A percentile compares a stretch with the other conserved stretches of the same genome.
Evolutionary conservation across 2,797 vertebrate species (phyloP).

Genomic region (Paedocypris micromegethes): DNA sequence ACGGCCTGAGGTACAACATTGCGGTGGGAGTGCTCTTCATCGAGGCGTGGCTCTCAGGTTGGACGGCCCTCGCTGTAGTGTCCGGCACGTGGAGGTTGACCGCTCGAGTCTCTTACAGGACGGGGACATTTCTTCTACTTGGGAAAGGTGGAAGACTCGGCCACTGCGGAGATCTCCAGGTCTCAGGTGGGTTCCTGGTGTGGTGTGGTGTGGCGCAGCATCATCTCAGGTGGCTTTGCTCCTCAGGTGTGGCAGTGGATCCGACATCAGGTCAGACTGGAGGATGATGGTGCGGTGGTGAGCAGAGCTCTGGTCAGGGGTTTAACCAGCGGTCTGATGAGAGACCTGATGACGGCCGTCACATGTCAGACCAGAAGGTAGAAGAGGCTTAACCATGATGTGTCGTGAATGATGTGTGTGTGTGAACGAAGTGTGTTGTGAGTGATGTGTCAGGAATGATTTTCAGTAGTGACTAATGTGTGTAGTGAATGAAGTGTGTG

Average conservation of each 20-base stretch:
- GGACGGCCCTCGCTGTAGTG: no score
- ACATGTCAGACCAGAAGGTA: slow-evolving; percentile 50
- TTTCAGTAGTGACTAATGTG: no score
- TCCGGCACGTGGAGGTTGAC: no score
- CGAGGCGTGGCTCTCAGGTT: slow-evolving; percentile 74
- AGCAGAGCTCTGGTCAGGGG: slow-evolving; percentile 58
- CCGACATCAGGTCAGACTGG: slow-evolving; percentile 62
- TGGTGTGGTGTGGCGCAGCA: background rate
- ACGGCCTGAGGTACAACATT: slow-evolving; percentile 71
- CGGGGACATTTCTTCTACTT: slow-evolving; percentile 69
- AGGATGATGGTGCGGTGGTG: slow-evolving; percentile 63
- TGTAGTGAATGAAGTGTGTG: no score
- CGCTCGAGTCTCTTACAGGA: slow-evolving; percentile 45
- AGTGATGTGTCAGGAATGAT: background rate
- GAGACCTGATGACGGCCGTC: slow-evolving; percentile 50
- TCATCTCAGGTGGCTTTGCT: background rate
- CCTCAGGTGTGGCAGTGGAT: slow-evolving; percentile 74
- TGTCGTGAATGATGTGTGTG: background rate
- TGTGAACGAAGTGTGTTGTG: background rate
- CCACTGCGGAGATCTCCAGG: slow-evolving; percentile 75
- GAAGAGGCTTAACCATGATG: background rate
- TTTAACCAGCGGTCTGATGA: slow-evolving; percentile 51
- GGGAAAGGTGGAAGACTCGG: slow-evolving; percentile 74
- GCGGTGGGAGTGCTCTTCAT: slow-evolving; percentile 73
- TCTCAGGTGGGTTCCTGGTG: slow-evolving; percentile 61